Evolutionary conservation across 2,797 vertebrate species (phyloP).

Genomic region (Molossus molossus): DNA sequence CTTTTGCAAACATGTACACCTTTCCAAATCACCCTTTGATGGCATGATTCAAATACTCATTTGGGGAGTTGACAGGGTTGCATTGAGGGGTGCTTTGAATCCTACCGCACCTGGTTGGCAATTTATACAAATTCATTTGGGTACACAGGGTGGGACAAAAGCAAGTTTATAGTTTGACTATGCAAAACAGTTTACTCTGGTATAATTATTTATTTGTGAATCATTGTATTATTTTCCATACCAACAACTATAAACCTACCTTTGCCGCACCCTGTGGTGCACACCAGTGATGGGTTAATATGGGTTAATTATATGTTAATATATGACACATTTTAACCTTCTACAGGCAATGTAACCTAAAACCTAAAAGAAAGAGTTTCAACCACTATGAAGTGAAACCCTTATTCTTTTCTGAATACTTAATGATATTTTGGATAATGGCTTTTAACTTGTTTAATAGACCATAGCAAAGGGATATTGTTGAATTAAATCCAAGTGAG

Average conservation of each 20-base stretch:
- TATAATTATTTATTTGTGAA: too few relatives aligned
- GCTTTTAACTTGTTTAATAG: not conserved
- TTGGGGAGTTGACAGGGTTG: not conserved
- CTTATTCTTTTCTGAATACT: not conserved
- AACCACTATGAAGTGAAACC: not conserved
- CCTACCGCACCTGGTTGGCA: not conserved
- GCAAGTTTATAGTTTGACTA: too few relatives aligned
- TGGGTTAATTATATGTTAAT: conserved; percentile 2
- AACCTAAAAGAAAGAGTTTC: not conserved
- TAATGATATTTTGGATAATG: conserved; percentile 19
- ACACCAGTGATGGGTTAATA: not conserved
- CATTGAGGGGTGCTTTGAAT: not conserved
- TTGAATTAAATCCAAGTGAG: not conserved
- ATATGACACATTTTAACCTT: not conserved
- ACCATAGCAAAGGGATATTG: not conserved
- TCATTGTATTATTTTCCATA: too few relatives aligned
- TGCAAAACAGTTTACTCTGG: too few relatives aligned
- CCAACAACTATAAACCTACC: too few relatives aligned
- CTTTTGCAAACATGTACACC: not conserved
- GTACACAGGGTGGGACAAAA: not conserved
- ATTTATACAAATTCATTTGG: conserved; percentile 28
- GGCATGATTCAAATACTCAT: not conserved
- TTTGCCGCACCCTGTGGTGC: too few relatives aligned
- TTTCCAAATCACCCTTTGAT: not conserved
- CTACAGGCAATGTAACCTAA: not conserved